Evolutionary conservation across 92 coral and sea anemone genomes (phyloP), one percentile per base, ranked within the genome.

Genomic region (Epizoanthus rinbou): DNA sequence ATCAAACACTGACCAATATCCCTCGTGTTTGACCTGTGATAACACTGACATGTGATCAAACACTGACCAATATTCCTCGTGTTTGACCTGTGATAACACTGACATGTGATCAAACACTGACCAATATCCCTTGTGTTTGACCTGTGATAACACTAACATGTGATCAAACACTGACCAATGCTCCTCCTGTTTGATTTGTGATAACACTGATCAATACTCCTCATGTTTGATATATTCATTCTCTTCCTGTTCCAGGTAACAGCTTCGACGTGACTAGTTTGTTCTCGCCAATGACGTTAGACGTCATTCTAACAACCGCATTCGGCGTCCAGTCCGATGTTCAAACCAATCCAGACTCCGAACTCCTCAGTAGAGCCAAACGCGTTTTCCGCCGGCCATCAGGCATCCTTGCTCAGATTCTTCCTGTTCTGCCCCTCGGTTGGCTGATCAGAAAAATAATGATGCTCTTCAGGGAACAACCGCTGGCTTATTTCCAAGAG

Each of bases 241-340:
- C 31, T 62, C 35, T 75, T 18, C 8, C 18, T 28, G 13, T 18
- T 37, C 6, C 39, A 78, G 82, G 82, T 15, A 78, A 78, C 15
- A 60, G 70, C 1, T 78, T 78, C 43, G 82, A 78, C 15, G 82
- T 39, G 82, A 21, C 66, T 16, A 60, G 64, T 43, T 15, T 78
- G 19, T n/a, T 78, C 71, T 62, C 82, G 47, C 82, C 82, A 62
- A 78, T 78, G 82, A 78, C 95, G 1, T 28, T 92, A 60, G 95
- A 92, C 39, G 91, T 92, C 25, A 87, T 89, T 25, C 79, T 92
- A 80, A 75, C 57, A 57, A 71, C 91, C 3, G 95, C 93, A 3
- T 92, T 92, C 53, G 95, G 95, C 17, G 54, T 84, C 45, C 91
- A 92, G 18, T 69, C 84, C 8, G 83, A 92, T 67, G 57, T 90